These are phyloP conservation scores for Salvelinus alpinus DNA, from an alignment of 2,113 vertebrate species.

Conservation along the genomic window DNA sequence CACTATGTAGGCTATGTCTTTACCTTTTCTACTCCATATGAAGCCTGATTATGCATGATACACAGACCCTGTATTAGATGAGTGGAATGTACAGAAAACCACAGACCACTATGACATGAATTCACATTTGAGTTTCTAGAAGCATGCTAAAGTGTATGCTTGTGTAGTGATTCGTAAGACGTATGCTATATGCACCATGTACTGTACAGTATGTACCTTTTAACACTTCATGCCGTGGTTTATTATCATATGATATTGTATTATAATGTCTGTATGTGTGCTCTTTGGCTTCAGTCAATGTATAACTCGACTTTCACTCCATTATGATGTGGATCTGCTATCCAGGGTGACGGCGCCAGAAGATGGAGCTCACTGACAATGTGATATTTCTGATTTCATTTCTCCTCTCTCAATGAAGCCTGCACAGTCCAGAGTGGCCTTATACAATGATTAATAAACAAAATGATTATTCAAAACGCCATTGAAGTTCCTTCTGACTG, in stretches of 20 bases:
- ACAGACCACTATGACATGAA: conserved; percentile 11
- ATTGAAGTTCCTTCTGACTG: background rate
- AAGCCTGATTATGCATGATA: conserved; percentile 43
- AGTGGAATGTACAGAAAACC: conserved; percentile 19
- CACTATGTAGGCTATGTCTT: background rate
- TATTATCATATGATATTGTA: background rate
- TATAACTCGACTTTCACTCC: no score
- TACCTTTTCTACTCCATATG: conserved; percentile 13
- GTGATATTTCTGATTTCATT: conserved; percentile 38
- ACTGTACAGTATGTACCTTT: background rate
- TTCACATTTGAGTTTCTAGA: conserved; percentile 11
- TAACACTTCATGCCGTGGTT: background rate
- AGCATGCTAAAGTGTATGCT: conserved; percentile 34
- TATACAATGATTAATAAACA: conserved; percentile 71
- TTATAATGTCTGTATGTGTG: background rate
- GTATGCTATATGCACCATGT: background rate
- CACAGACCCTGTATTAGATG: background rate
- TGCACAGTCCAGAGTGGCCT: conserved; percentile 76
- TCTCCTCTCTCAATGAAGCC: conserved; percentile 41
- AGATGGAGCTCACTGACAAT: conserved; percentile 18
- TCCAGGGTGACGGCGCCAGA: background rate
- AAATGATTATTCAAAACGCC: conserved; percentile 49
- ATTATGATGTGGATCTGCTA: conserved; percentile 37
- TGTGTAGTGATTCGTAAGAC: conserved; percentile 3
- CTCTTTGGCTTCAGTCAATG: background rate